Conservation (phyloP, 1,140 invertebrate species). For the Manduca sexta region DNA sequence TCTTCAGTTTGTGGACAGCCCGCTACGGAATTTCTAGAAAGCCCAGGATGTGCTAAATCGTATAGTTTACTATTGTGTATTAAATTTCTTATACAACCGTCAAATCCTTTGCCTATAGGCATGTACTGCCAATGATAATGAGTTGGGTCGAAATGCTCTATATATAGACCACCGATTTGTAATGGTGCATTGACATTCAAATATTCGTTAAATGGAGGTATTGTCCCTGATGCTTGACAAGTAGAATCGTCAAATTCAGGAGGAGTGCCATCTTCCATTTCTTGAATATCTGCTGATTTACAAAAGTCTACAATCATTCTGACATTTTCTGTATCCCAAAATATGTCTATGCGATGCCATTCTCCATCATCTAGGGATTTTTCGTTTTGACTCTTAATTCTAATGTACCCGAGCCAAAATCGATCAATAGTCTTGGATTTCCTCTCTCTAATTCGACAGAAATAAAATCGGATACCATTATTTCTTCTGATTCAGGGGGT, state of each 20-base stretch:
- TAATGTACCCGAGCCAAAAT: slow-evolving; percentile 95
- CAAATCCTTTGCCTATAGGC: slow-evolving; percentile 91
- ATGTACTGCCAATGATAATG: slow-evolving; percentile 91
- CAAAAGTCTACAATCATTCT: slow-evolving; percentile 95
- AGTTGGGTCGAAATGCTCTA: slow-evolving; percentile 89
- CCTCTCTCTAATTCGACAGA: slow-evolving; percentile 93
- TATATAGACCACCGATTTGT: slow-evolving; percentile 92
- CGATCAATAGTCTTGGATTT: slow-evolving; percentile 90
- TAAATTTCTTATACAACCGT: slow-evolving; percentile 95
- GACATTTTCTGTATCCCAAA: slow-evolving; percentile 94
- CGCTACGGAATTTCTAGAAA: slow-evolving; percentile 86
- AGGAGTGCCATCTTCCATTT: slow-evolving; percentile 89
- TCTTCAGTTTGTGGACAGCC: slow-evolving; percentile 94
- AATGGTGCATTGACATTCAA: slow-evolving; percentile 96
- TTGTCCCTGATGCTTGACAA: slow-evolving; percentile 90
- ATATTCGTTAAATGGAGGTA: slow-evolving; percentile 97
- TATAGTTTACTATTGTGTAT: slow-evolving; percentile 97
- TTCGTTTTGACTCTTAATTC: slow-evolving; percentile 92
- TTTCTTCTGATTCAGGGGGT: slow-evolving; percentile 90
- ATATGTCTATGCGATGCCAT: slow-evolving; percentile 97
- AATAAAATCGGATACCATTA: slow-evolving; percentile 94
- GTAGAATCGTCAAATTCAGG: slow-evolving; percentile 89
- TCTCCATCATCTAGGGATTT: slow-evolving; percentile 92
- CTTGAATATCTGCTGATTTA: slow-evolving; percentile 87
- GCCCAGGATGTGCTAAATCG: slow-evolving; percentile 90